Percentiles rank a stretch among this genome's conserved stretches.
These are phyloP conservation scores for Patiria pectinifera DNA, from an alignment of 53 echinoderm and acorn worm genomes.

Conservation along the genomic window DNA sequence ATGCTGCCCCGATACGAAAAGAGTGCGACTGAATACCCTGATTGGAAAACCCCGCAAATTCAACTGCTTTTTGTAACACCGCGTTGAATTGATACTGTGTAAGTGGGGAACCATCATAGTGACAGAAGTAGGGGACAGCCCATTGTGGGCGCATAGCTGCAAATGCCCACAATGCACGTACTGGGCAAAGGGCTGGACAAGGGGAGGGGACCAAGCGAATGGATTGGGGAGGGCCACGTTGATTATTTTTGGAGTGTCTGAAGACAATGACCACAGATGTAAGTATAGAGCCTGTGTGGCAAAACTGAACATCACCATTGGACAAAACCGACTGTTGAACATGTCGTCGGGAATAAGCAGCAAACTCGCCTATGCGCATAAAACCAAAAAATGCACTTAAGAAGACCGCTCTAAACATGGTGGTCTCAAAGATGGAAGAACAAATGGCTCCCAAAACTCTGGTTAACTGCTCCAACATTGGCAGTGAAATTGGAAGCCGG, in stretches of 20 bases:
- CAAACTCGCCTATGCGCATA: slow-evolving; percentile 16
- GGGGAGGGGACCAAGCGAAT: not conserved
- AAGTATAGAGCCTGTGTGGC: not conserved
- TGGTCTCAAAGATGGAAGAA: not conserved
- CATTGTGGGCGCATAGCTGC: not conserved
- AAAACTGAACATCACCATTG: not conserved
- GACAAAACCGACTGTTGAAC: not conserved
- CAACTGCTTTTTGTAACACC: slow-evolving; percentile 10
- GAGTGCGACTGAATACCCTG: not conserved
- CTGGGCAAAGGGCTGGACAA: not conserved
- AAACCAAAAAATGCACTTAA: slow-evolving; percentile 10
- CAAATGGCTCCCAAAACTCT: not conserved
- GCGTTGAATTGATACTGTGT: slow-evolving; percentile 14
- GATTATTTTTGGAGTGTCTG: slow-evolving; percentile 6
- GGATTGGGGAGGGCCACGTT: slow-evolving; percentile 4
- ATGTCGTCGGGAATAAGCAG: not conserved
- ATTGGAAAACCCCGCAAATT: not conserved
- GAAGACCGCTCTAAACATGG: slow-evolving; percentile 4
- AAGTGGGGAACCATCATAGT: slow-evolving; percentile 20
- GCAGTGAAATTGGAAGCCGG: not conserved
- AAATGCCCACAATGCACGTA: not conserved
- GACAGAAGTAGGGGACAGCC: slow-evolving; percentile 7
- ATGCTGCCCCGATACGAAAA: slow-evolving; percentile 22
- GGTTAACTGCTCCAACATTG: not conserved
- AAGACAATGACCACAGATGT: not conserved